phyloP scores from a whole-genome alignment of 2,797 vertebrate genomes.

The Lates japonicus region DNA sequence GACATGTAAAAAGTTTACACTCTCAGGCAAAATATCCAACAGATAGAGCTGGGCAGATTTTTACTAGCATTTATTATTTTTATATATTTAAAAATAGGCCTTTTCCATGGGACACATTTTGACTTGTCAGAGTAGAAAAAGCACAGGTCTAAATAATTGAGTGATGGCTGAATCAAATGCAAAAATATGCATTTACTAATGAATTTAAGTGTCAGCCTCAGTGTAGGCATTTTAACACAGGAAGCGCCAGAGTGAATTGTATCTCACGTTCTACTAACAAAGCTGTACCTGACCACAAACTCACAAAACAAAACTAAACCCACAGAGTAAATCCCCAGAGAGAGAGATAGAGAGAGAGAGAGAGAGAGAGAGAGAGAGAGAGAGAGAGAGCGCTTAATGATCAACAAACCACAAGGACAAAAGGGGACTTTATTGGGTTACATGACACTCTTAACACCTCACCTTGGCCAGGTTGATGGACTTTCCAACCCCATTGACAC shows the following conservation, averaged over 20 bases:
- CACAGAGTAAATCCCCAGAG: neutral
- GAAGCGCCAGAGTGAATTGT: neutral
- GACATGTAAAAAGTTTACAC: neutral
- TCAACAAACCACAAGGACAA: no score
- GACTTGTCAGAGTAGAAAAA: neutral
- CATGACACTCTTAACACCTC: neutral
- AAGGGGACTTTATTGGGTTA: neutral
- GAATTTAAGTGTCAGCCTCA: no score
- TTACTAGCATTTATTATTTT: neutral
- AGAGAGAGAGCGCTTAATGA: neutral
- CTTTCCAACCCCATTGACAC: conserved; percentile 97
- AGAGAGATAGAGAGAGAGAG: neutral
- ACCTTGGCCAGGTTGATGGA: conserved; percentile 99
- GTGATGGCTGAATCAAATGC: no score
- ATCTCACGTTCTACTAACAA: neutral
- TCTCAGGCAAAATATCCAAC: neutral
- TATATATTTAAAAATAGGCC: neutral
- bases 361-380: rapidly evolving
- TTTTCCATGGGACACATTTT: neutral
- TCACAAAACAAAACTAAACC: neutral
- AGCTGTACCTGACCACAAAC: neutral
- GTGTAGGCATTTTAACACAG: no score
- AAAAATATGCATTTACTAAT: no score
- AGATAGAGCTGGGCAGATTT: neutral
- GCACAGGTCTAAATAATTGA: neutral